Percentiles rank a stretch among this genome's conserved stretches.
Conservation (phyloP, 1,140 invertebrate species). For the Asbolus verrucosus region DNA sequence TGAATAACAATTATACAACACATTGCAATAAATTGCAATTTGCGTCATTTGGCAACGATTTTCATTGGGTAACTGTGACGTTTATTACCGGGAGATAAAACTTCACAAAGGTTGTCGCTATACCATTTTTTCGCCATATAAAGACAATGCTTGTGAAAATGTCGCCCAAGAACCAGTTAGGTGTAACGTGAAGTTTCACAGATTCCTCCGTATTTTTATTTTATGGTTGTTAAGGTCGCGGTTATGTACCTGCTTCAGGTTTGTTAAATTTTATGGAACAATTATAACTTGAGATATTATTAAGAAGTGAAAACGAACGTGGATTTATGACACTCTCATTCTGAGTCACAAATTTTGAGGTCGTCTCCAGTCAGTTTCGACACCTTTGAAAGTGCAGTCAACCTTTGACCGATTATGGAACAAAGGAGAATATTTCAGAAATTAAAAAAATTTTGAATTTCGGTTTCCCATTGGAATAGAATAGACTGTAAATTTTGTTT, state of each 20-base stretch:
- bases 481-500: constrained; percentile 9
- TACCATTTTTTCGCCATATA: neutral
- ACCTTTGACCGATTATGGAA: constrained; percentile 20
- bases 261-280: constrained; percentile 6
- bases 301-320: constrained; percentile 14
- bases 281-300: constrained; percentile 8
- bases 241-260: neutral
- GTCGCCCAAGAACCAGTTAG: neutral
- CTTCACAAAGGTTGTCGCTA: neutral
- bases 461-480: constrained; percentile 3
- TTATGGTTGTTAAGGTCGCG: too few species aligned
- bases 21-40: too few species aligned
- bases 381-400: constrained; percentile 8
- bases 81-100: neutral
- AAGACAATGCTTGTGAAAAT: neutral
- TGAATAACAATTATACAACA: too few species aligned
- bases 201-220: too few species aligned
- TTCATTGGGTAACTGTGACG: neutral
- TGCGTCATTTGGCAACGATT: neutral
- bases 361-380: constrained; percentile 19
- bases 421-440: constrained; percentile 11
- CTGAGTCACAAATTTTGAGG: constrained; percentile 21
- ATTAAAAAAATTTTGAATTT: constrained; percentile 26
- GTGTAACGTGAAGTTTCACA: constrained; percentile 9
- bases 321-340: constrained; percentile 21